Conservation (phyloP, 2,888 invertebrate species). For the Ceramica pisi region DNA sequence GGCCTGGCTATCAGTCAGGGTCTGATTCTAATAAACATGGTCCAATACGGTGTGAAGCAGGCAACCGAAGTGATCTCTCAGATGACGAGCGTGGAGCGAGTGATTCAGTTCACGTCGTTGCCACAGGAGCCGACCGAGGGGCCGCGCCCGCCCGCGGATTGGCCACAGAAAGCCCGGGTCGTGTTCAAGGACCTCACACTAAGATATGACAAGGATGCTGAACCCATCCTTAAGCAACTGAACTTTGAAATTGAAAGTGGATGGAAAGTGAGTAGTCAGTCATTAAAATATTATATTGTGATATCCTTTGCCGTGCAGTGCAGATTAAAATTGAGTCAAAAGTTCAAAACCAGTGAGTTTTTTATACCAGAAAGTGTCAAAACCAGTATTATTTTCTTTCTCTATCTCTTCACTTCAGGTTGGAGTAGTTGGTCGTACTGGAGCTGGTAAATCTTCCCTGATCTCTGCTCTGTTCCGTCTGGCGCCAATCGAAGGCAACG, state of each 20-base stretch:
- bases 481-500: constrained; percentile 94
- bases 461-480: constrained; percentile 96
- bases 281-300: not conserved
- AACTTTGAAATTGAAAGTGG: constrained; percentile 69
- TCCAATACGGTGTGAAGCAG: constrained; percentile 95
- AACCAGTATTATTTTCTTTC: not conserved
- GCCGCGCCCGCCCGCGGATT: constrained; percentile 89
- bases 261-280: constrained; percentile 68
- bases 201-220: constrained; percentile 91
- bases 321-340: too few relatives aligned
- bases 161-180: constrained; percentile 92
- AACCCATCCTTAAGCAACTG: constrained; percentile 89
- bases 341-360: not conserved
- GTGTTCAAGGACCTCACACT: constrained; percentile 92
- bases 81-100: constrained; percentile 95
- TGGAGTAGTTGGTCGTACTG: constrained; percentile 96
- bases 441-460: constrained; percentile 96
- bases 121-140: constrained; percentile 94
- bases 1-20: constrained; percentile 94
- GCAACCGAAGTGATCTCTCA: constrained; percentile 94
- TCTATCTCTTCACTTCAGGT: constrained; percentile 86
- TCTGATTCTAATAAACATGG: constrained; percentile 94
- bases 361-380: not conserved
- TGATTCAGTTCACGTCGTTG: constrained; percentile 94
- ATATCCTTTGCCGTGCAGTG: not conserved